A percentile compares a stretch with the other conserved stretches of the same genome.
These are phyloP conservation scores for Aethes cnicana DNA, from an alignment of 2,888 invertebrate genomes.

Conservation along the genomic window DNA sequence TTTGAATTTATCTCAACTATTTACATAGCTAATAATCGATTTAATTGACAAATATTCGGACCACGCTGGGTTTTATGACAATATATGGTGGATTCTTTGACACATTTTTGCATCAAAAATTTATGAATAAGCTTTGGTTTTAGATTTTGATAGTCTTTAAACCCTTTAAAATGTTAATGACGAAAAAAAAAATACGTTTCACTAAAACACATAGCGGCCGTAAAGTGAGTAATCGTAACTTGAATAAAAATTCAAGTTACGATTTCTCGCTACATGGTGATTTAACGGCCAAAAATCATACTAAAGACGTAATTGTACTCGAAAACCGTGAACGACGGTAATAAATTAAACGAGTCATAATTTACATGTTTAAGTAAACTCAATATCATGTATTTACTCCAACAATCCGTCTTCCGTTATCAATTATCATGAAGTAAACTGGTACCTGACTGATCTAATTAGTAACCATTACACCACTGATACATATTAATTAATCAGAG, in stretches of 20 bases:
- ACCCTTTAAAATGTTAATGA: too few relatives aligned
- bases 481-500: constrained; percentile 57
- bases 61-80: constrained; percentile 4
- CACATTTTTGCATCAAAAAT: neutral
- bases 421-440: constrained; percentile 48
- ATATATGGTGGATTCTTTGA: constrained; percentile 1
- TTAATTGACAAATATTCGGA: constrained; percentile 15
- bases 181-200: too few relatives aligned
- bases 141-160: too few relatives aligned
- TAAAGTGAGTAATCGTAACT: too few relatives aligned
- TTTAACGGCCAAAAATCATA: constrained; percentile 23
- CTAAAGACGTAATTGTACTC: constrained; percentile 23
- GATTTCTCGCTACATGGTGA: constrained; percentile 15
- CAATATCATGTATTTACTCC: constrained; percentile 33
- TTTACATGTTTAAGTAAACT: constrained; percentile 28
- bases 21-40: constrained; percentile 21
- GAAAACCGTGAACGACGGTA: constrained; percentile 13
- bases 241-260: constrained; percentile 5
- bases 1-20: constrained; percentile 19
- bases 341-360: constrained; percentile 29
- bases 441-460: constrained; percentile 55
- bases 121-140: neutral
- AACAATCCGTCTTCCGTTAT: constrained; percentile 44
- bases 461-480: constrained; percentile 55
- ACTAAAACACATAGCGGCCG: too few relatives aligned